phyloP scores from a whole-genome alignment of 2,888 invertebrate genomes.

The Ganaspis brasiliensis region DNA sequence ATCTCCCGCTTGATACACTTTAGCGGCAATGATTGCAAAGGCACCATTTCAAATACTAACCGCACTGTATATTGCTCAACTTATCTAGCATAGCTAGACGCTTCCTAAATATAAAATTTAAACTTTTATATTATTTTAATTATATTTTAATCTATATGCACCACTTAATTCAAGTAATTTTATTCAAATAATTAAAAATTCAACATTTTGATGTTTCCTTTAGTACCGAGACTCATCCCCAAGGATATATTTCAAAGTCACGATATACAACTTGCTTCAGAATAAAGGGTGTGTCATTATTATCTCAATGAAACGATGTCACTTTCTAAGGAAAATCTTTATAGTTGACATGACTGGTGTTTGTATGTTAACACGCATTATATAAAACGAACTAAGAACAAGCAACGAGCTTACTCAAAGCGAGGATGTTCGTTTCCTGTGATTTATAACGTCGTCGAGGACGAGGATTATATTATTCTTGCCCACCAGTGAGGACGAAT shows the following conservation, averaged over 20 bases:
- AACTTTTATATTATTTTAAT: too few relatives aligned
- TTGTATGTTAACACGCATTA: neutral
- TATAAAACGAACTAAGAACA: neutral
- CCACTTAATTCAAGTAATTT: too few relatives aligned
- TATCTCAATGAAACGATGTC: neutral
- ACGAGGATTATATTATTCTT: constrained; percentile 28
- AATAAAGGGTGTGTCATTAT: neutral
- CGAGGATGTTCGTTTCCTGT: constrained; percentile 18
- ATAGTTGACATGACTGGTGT: constrained; percentile 1
- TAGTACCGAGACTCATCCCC: too few relatives aligned
- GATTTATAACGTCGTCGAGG: constrained; percentile 11
- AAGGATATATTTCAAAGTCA: neutral
- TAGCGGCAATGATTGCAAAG: too few relatives aligned
- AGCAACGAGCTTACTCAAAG: neutral
- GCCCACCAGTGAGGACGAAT: constrained; percentile 27
- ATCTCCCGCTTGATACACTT: too few relatives aligned
- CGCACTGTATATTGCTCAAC: too few relatives aligned
- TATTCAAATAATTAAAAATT: too few relatives aligned
- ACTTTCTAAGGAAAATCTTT: neutral
- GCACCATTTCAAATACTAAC: too few relatives aligned
- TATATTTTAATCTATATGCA: too few relatives aligned
- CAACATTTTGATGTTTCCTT: too few relatives aligned
- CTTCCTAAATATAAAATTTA: too few relatives aligned
- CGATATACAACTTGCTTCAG: neutral
- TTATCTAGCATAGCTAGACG: too few relatives aligned